These are phyloP conservation scores for Chironomus striatipennis DNA, from an alignment of 1,140 invertebrate species.

Conservation along the genomic window DNA sequence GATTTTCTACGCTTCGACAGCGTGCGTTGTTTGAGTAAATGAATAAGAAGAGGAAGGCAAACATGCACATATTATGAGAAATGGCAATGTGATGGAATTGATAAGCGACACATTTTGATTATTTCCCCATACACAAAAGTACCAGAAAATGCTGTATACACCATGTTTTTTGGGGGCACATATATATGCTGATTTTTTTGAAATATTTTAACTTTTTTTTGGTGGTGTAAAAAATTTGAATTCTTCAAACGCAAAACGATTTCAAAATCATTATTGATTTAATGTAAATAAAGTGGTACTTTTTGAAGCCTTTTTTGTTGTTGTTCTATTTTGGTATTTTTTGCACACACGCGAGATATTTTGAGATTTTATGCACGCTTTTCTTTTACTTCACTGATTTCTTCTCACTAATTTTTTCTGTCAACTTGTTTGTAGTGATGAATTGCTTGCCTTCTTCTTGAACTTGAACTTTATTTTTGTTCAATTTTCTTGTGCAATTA, in stretches of 20 bases:
- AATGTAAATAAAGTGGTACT: background rate
- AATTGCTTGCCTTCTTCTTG: background rate
- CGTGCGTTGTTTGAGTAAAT: background rate
- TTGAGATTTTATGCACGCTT: too few relatives aligned
- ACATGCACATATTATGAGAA: background rate
- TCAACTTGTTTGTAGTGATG: too few relatives aligned
- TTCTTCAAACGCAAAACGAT: background rate
- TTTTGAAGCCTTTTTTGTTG: background rate
- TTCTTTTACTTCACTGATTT: too few relatives aligned
- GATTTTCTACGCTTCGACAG: background rate
- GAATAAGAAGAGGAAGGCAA: too few relatives aligned
- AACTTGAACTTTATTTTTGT: background rate
- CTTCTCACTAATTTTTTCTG: too few relatives aligned
- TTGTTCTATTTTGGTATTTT: background rate
- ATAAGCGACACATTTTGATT: background rate
- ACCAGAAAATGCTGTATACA: background rate
- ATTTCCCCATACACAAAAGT: background rate
- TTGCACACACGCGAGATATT: background rate
- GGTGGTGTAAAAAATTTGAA: too few relatives aligned
- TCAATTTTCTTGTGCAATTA: background rate
- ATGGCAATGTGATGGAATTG: background rate
- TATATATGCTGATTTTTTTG: background rate
- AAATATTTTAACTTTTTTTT: slow-evolving; percentile 3
- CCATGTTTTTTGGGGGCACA: background rate
- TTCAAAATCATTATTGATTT: slow-evolving; percentile 9